Evolutionary conservation across 1,140 invertebrate species (phyloP).

Genomic region (Zaprionus nigranus): DNA sequence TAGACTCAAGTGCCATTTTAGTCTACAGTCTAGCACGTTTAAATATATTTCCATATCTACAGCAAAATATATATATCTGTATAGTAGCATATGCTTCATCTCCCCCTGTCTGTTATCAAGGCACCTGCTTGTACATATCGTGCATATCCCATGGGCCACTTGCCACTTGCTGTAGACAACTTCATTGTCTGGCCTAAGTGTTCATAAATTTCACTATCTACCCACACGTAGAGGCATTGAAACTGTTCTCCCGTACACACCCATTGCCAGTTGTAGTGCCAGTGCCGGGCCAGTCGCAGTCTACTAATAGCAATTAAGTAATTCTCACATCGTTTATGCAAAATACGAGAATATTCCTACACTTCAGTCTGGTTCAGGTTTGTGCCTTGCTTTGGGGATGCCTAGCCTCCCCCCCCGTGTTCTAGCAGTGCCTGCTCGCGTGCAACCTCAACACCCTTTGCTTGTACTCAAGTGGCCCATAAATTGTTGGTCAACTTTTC

Average conservation of each 20-base stretch:
- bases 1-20: neutral
- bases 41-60: constrained; percentile 1
- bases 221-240: constrained; percentile 42
- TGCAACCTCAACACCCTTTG: constrained; percentile 83
- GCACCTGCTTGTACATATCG: constrained; percentile 30
- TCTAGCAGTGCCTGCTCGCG: constrained; percentile 74
- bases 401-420: neutral
- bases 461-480: constrained; percentile 82
- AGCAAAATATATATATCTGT: neutral
- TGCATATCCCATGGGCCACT: constrained; percentile 12
- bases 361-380: constrained; percentile 17
- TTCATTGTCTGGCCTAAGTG: constrained; percentile 68
- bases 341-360: constrained; percentile 62
- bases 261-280: constrained; percentile 23
- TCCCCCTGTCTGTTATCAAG: neutral
- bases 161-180: constrained; percentile 65
- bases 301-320: constrained; percentile 73
- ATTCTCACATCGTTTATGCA: constrained; percentile 83
- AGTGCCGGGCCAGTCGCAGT: neutral
- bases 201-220: constrained; percentile 64
- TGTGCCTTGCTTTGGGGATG: neutral
- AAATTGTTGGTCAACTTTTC: constrained; percentile 80
- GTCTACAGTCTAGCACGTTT: neutral
- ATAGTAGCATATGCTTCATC: neutral
- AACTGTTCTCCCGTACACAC: constrained; percentile 39